These are phyloP conservation scores for Trimorus sp. DNA, from an alignment of 2,888 invertebrate species.

Conservation along the genomic window DNA sequence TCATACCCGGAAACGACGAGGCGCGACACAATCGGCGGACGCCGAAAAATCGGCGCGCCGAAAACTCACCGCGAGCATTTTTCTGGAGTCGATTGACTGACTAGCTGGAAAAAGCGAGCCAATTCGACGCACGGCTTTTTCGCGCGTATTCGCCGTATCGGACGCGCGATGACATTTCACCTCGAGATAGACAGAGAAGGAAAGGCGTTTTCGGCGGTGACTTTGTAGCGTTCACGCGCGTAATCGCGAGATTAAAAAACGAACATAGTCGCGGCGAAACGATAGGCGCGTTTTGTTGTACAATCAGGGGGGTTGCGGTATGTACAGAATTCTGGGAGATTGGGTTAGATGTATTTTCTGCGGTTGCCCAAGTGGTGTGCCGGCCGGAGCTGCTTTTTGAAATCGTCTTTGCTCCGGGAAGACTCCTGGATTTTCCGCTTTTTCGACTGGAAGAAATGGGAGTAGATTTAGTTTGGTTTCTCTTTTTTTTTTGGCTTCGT, in stretches of 20 bases:
- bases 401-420: constrained; percentile 84
- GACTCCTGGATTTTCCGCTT: constrained; percentile 67
- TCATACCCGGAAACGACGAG: background rate
- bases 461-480: too few species aligned
- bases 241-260: too few species aligned
- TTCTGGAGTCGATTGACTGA: constrained; percentile 55
- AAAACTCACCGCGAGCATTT: constrained; percentile 75
- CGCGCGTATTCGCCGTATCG: constrained; percentile 66
- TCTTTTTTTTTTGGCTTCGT: too few species aligned
- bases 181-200: constrained; percentile 58
- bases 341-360: constrained; percentile 17
- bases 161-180: constrained; percentile 74
- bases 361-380: constrained; percentile 80
- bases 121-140: constrained; percentile 70
- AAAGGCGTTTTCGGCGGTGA: constrained; percentile 21
- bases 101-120: constrained; percentile 70
- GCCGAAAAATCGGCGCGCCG: background rate
- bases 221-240: too few species aligned
- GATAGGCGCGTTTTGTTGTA: too few species aligned
- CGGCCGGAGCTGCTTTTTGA: constrained; percentile 86
- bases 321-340: background rate
- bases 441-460: constrained; percentile 29
- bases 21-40: background rate
- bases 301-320: too few species aligned
- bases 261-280: too few species aligned